phyloP scores from a whole-genome alignment of 1,140 invertebrate species.

The Myzus persicae region DNA sequence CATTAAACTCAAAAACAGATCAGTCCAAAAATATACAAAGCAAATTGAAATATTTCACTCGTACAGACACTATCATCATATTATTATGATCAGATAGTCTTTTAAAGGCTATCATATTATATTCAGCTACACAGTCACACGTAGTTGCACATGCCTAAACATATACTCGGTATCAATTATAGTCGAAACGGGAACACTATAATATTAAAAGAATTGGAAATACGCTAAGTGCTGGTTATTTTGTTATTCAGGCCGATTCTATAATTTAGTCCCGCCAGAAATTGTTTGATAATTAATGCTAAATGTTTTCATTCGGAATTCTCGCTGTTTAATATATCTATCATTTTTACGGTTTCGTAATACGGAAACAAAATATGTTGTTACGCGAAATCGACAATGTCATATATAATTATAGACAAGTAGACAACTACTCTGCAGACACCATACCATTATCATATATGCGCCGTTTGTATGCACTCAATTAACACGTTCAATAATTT shows the following conservation, averaged over 20 bases:
- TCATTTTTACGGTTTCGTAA: background rate
- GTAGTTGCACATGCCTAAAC: too few species aligned
- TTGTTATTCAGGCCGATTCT: background rate
- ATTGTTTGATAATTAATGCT: background rate
- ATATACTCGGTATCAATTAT: too few species aligned
- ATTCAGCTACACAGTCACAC: too few species aligned
- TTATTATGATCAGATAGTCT: too few species aligned
- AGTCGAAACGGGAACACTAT: too few species aligned
- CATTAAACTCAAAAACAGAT: background rate
- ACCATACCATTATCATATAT: background rate
- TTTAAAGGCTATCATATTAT: too few species aligned
- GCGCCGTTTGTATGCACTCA: background rate
- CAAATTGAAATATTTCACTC: too few species aligned
- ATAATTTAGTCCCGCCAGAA: background rate
- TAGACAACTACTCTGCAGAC: background rate
- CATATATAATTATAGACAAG: slow-evolving; percentile 2
- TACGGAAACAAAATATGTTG: background rate
- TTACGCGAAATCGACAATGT: background rate
- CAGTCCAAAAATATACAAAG: background rate
- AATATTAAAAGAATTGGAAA: background rate
- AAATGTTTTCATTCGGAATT: background rate
- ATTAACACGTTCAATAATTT: background rate
- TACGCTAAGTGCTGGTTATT: background rate
- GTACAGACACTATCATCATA: too few species aligned
- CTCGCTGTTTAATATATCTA: background rate